Conservation (phyloP, 2,888 invertebrate genomes). For the Polymixis lichenea region DNA sequence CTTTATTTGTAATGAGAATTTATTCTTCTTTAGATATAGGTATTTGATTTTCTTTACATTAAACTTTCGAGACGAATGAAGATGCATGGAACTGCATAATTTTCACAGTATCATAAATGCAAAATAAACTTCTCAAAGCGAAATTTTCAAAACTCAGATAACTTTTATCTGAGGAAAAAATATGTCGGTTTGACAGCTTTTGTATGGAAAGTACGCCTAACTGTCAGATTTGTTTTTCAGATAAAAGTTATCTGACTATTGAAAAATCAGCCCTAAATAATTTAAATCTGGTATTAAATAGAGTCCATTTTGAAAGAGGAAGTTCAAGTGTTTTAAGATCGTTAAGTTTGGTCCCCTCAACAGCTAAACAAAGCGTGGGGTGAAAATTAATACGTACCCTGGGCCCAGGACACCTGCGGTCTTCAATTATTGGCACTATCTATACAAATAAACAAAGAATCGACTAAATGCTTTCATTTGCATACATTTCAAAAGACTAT, state of each 20-base stretch:
- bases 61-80: neutral
- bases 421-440: constrained; percentile 51
- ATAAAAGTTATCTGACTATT: too few relatives aligned
- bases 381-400: constrained; percentile 16
- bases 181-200: too few relatives aligned
- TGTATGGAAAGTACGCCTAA: too few relatives aligned
- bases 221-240: too few relatives aligned
- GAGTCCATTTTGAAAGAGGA: neutral
- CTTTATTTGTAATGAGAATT: constrained; percentile 22
- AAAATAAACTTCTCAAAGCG: neutral
- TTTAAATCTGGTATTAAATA: neutral
- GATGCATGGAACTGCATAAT: neutral
- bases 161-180: too few relatives aligned
- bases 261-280: too few relatives aligned
- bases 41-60: neutral
- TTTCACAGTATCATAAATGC: neutral
- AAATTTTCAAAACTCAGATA: too few relatives aligned
- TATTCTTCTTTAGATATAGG: neutral
- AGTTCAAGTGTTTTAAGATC: neutral
- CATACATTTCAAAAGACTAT: constrained; percentile 53
- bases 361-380: constrained; percentile 9
- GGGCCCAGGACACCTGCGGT: constrained; percentile 43
- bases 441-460: constrained; percentile 46
- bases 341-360: constrained; percentile 2
- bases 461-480: constrained; percentile 50